Evolutionary conservation across 1,140 invertebrate species (phyloP), one percentile per base, ranked within the genome.

Genomic region (Eupristina koningsbergeri): DNA sequence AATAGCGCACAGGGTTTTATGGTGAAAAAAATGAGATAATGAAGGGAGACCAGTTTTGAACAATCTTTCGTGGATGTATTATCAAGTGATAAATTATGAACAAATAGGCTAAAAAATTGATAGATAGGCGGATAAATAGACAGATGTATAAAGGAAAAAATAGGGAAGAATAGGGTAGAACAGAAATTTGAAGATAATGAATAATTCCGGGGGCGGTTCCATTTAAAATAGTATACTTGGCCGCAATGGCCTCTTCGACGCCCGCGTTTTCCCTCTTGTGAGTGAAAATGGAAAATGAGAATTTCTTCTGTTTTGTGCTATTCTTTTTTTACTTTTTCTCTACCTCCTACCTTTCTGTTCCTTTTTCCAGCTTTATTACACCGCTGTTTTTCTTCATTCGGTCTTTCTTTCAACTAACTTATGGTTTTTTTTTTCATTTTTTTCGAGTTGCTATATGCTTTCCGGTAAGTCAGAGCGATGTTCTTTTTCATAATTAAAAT

Each of bases 161-260:
- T 50, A 19, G 84, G 77, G 80, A 82, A 86, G 78, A 86, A 86
- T 87, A 84, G 81, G 67, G 83, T 73, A 83, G 71, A 76, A 83
- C 76, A 77, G 85, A 81, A 82, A 53, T 75, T 84, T 67, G 79
- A 74, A 73, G 86, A 88, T 90, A 91, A 91, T 91, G 89, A 92
- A 91, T 91, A 91, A 91, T 91, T 91, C 87, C 86, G 84, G 87
- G 86, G 87, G 88, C 86, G 89, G 87, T 88, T 87, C 89, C 87
- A 89, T 87, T 91, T 91, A 87, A 87, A 89, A 86, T 85, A 85
- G 86, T 80, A 80, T 82, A 87, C 85, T 86, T 86, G 80, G 50
- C 85, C 85, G 79, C 85, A 85, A 78, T 86, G 85, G 79, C 79
- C 85, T 87, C 84, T 87, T 84, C 77, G 78, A 26, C 50, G 61